phyloP scores from a whole-genome alignment of 2,113 vertebrate genomes.

The Talpa occidentalis region DNA sequence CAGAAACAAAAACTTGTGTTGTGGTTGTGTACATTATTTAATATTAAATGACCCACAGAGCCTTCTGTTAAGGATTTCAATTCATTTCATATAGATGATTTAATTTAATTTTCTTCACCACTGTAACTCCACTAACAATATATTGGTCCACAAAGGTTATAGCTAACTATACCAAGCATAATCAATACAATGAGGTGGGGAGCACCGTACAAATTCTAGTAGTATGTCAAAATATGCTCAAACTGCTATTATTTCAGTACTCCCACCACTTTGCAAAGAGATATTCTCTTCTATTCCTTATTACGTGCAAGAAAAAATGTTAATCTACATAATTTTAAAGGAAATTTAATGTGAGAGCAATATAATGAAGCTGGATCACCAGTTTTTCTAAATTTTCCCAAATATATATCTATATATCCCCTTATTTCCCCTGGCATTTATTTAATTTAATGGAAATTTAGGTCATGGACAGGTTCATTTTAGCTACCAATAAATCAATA shows the following conservation, averaged over 20 bases:
- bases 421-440: slow-evolving; percentile 41
- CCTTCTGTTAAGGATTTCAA: slow-evolving; percentile 41
- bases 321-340: slow-evolving; percentile 18
- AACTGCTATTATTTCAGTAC: slow-evolving; percentile 26
- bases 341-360: background rate
- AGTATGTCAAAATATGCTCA: background rate
- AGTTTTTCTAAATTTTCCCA: slow-evolving; percentile 50
- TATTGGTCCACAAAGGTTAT: background rate
- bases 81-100: slow-evolving; percentile 56
- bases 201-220: slow-evolving; percentile 24
- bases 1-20: slow-evolving; percentile 33
- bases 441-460: slow-evolving; percentile 63
- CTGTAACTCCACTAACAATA: slow-evolving; percentile 45
- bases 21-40: background rate
- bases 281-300: background rate
- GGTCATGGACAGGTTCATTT: slow-evolving; percentile 46
- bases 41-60: background rate
- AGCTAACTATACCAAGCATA: background rate
- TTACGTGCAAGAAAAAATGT: slow-evolving; percentile 17
- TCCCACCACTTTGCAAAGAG: background rate
- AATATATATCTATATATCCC: background rate
- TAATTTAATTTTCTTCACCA: slow-evolving; percentile 66
- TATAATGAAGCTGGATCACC: background rate
- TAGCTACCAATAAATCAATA: slow-evolving; percentile 60
- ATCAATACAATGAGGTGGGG: background rate